phyloP scores from a whole-genome alignment of 2,888 invertebrate genomes.

The Sarcophaga variegata region DNA sequence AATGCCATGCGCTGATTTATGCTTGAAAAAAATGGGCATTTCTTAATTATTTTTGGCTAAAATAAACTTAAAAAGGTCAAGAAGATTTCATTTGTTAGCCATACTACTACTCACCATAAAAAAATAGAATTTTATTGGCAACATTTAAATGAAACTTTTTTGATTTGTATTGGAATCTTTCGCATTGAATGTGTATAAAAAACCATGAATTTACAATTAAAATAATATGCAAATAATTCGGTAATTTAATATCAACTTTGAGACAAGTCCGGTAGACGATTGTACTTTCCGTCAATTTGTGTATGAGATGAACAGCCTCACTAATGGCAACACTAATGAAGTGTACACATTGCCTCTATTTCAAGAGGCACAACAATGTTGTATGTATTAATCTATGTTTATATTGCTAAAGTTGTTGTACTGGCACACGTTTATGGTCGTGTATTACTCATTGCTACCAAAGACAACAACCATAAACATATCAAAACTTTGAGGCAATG shows the following conservation, averaged over 20 bases:
- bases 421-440: neutral
- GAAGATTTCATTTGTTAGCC: neutral
- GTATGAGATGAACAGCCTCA: too few relatives aligned
- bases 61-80: conserved; percentile 53
- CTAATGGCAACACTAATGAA: too few relatives aligned
- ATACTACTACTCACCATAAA: too few relatives aligned
- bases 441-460: neutral
- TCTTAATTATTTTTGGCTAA: conserved; percentile 76
- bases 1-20: conserved; percentile 74
- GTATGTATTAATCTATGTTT: too few relatives aligned
- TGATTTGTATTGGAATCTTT: conserved; percentile 4
- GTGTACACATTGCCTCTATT: too few relatives aligned
- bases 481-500: conserved; percentile 58
- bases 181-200: conserved; percentile 7
- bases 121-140: neutral
- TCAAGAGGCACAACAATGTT: too few relatives aligned
- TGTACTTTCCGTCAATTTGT: too few relatives aligned
- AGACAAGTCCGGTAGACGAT: conserved; percentile 47
- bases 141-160: conserved; percentile 7
- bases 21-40: conserved; percentile 77
- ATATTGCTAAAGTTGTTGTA: neutral
- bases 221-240: conserved; percentile 52
- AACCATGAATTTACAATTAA: conserved; percentile 65
- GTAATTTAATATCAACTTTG: conserved; percentile 64
- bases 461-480: conserved; percentile 61